Base-by-base conservation (phyloP, 2,113 vertebrate genomes). In the Pycnonotus jocosus region DNA sequence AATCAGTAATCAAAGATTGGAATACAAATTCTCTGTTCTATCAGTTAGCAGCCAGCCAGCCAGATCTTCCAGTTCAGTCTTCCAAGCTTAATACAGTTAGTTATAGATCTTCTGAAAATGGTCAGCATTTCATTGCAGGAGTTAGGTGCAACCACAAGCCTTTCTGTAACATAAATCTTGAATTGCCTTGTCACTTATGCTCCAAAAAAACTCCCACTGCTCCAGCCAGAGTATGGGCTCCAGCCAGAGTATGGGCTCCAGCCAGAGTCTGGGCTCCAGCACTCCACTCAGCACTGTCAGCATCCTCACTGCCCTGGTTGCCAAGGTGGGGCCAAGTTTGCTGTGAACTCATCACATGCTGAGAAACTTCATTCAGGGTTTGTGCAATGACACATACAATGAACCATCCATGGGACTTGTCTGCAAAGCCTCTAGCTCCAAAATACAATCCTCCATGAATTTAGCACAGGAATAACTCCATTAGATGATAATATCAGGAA, bases 161-260 rank as follows among this genome's bases (percentile, higher is more conserved):
- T 62, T 94, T 62, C 69, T 84, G 19, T 70, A 56, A 70, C 51
- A 47, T 50, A 85, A 82, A 60, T 57, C 57, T 57, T 50, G 38
- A 90, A 76, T 30, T 35, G 30, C 37, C 54, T 20, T 40, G 15
- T 50, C 60, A 47, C 14, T 73, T 70, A 7, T 30, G 20, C 33
- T 61, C 40, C 17, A 51, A 35, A 82, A 60, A 82, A 48, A 1
- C 0, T 1, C 4, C 15, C 0, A 1, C 9, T 5, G 2, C 37
- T 70, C 45, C 44, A 37, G 17, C 37, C 24, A 47, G 16, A 58
- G 48, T 38, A 61, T 80, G 50, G 33, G 53, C 33, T 85, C 42
- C 57, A 87, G 37, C 40, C n/a, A n/a, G n/a, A n/a, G n/a, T n/a
- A n/a, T n/a, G n/a, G n/a, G 2, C 37, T 70, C 45, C 44, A 37